Conservation (phyloP, 2,113 vertebrate species). For the Oryctolagus cuniculus region mOryCun1.1 NC_091432.1:160674001-160674500, state of each 20-base stretch:
- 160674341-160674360: constrained; percentile 35
- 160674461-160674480: neutral
- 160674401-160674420: neutral
- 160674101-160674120: constrained; percentile 42
- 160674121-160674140: constrained; percentile 70
- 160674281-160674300: constrained; percentile 55
- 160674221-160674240: constrained; percentile 62
- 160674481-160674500: constrained; percentile 21
- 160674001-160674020: neutral
- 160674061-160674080: constrained; percentile 29
- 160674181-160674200: constrained; percentile 57
- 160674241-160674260: constrained; percentile 55
- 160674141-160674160: constrained; percentile 68
- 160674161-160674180: constrained; percentile 66
- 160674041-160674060: constrained; percentile 56
- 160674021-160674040: constrained; percentile 32
- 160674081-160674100: constrained; percentile 16
- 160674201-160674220: constrained; percentile 43
- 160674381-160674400: neutral
- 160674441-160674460: neutral
- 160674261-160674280: constrained; percentile 60
- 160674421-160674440: neutral
- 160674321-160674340: constrained; percentile 63
- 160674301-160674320: constrained; percentile 57
- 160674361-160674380: neutral